phyloP scores from a whole-genome alignment of 2,113 vertebrate species.

The Vulpes vulpes region DNA sequence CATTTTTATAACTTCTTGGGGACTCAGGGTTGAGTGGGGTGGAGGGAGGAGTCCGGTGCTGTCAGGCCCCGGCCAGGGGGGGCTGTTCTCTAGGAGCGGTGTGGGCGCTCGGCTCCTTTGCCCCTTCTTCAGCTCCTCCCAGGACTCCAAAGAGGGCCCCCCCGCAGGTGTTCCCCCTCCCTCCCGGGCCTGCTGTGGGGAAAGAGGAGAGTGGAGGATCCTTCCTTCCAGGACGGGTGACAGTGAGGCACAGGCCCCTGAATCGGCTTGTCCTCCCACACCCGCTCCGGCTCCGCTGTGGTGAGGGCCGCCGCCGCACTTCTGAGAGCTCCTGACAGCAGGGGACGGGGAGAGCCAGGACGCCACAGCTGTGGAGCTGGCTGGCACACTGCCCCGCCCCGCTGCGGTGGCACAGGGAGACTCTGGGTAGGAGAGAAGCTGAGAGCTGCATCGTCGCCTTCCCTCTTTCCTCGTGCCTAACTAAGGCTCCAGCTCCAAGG shows the following conservation, averaged over 20 bases:
- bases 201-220: neutral
- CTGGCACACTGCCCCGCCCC: neutral
- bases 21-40: slow-evolving; percentile 80
- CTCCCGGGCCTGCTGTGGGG: neutral
- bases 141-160: neutral
- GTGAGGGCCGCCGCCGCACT: neutral
- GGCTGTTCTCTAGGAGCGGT: neutral
- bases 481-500: neutral
- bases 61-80: neutral
- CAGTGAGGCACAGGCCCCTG: neutral
- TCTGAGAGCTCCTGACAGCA: neutral
- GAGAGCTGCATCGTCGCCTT: neutral
- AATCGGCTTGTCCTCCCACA: neutral
- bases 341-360: neutral
- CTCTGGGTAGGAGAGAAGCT: neutral
- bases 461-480: neutral
- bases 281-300: neutral
- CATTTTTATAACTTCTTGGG: slow-evolving; percentile 85
- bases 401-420: neutral
- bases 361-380: neutral
- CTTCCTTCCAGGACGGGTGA: neutral
- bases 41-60: slow-evolving; percentile 70
- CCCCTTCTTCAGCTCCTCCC: neutral
- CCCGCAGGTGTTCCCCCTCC: neutral
- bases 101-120: neutral